phyloP scores from a whole-genome alignment of 2,888 invertebrate species.

The Pilophorus perplexus region DNA sequence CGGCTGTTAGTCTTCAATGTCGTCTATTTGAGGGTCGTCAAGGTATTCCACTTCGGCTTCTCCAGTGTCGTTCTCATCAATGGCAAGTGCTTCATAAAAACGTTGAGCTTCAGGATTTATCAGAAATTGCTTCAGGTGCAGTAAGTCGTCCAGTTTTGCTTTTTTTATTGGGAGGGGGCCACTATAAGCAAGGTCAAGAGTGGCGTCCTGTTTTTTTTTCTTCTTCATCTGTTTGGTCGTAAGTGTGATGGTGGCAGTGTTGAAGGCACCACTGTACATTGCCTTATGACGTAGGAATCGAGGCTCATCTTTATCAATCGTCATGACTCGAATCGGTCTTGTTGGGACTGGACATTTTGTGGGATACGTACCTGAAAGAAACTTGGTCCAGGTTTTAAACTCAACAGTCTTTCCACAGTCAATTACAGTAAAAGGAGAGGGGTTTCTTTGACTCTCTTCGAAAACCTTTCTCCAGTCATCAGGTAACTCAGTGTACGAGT shows the following conservation, averaged over 20 bases:
- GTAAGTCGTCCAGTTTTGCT: not conserved
- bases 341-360: slow-evolving; percentile 7
- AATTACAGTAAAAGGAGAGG: not conserved
- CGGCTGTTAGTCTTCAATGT: not conserved
- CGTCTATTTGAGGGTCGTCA: not conserved
- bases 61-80: not conserved
- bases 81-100: not conserved
- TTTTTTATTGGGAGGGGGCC: too few species aligned
- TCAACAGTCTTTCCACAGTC: not conserved
- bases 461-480: slow-evolving; percentile 4
- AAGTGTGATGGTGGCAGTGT: not conserved
- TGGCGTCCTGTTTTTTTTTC: not conserved
- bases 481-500: slow-evolving; percentile 9
- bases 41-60: not conserved
- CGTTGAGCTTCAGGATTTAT: not conserved
- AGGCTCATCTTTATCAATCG: not conserved
- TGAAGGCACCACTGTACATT: not conserved
- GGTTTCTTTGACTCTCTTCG: not conserved
- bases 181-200: not conserved
- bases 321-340: slow-evolving; percentile 4
- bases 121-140: not conserved
- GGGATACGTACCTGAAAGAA: not conserved
- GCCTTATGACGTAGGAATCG: not conserved
- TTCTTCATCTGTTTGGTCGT: not conserved
- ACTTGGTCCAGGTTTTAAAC: not conserved